phyloP scores from a whole-genome alignment of 2,888 invertebrate genomes.

The Ommatoiulus sabulosus region DNA sequence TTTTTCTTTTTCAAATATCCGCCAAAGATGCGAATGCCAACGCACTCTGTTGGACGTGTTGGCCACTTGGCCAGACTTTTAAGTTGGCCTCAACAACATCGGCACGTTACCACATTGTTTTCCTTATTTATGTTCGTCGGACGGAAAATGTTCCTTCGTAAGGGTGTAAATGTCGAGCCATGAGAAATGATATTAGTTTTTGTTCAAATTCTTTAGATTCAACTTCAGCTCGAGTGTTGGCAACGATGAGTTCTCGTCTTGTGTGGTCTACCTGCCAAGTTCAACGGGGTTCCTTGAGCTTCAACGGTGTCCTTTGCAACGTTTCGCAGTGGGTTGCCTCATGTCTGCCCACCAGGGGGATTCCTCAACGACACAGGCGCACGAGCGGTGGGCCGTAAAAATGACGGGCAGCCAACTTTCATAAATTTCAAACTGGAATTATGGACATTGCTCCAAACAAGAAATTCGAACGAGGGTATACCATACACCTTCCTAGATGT shows the following conservation, averaged over 20 bases:
- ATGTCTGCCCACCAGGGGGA: neutral
- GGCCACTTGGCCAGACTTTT: neutral
- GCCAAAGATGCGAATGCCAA: neutral
- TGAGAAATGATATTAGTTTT: slow-evolving; percentile 34
- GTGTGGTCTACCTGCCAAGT: slow-evolving; percentile 28
- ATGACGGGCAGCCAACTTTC: neutral
- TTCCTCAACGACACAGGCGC: neutral
- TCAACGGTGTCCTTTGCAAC: slow-evolving; percentile 21
- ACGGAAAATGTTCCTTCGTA: slow-evolving; percentile 12
- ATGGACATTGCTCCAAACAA: neutral
- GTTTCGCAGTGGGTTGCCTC: slow-evolving; percentile 15
- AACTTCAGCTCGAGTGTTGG: slow-evolving; percentile 20
- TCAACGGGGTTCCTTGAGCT: slow-evolving; percentile 34
- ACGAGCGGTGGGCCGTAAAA: neutral
- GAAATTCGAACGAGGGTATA: neutral
- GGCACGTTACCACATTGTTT: slow-evolving; percentile 18
- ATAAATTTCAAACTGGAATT: neutral
- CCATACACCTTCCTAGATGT: neutral
- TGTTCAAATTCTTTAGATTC: slow-evolving; percentile 22
- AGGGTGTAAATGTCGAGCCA: slow-evolving; percentile 15
- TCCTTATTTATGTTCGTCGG: neutral
- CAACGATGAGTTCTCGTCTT: slow-evolving; percentile 34
- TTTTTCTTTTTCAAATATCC: neutral
- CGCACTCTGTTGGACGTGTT: slow-evolving; percentile 4
- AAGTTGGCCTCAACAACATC: neutral